Conservation (phyloP, 2,888 invertebrate genomes). For the Nomada ruficornis region DNA sequence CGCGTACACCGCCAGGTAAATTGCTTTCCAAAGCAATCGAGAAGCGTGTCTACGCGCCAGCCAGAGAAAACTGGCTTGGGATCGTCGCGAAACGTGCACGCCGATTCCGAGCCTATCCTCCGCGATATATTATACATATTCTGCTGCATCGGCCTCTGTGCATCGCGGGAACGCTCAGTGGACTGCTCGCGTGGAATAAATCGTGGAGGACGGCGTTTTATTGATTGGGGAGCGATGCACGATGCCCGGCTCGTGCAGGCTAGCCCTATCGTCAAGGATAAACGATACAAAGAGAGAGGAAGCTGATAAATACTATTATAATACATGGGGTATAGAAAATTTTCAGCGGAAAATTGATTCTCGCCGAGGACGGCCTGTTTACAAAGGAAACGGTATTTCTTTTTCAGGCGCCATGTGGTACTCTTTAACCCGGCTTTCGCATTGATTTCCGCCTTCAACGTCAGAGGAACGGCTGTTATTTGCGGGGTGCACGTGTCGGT, state of each 20-base stretch:
- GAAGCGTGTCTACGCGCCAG: constrained; percentile 6
- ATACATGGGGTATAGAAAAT: background rate
- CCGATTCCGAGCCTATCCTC: constrained; percentile 17
- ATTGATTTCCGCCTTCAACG: constrained; percentile 48
- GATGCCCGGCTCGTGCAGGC: background rate
- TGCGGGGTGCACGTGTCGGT: constrained; percentile 11
- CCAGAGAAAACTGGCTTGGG: constrained; percentile 18
- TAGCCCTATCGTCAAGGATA: too few relatives aligned
- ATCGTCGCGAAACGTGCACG: constrained; percentile 7
- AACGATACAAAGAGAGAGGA: too few relatives aligned
- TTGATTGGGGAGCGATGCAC: constrained; percentile 33
- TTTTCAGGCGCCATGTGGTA: constrained; percentile 16
- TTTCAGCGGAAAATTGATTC: too few relatives aligned
- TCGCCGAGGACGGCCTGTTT: background rate
- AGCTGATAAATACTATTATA: too few relatives aligned
- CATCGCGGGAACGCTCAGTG: constrained; percentile 29
- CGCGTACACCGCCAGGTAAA: constrained; percentile 16
- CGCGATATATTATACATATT: constrained; percentile 20
- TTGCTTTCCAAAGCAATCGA: constrained; percentile 43
- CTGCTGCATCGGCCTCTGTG: constrained; percentile 4
- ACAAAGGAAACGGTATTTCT: constrained; percentile 6
- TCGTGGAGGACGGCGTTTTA: constrained; percentile 35
- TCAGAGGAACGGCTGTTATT: constrained; percentile 22
- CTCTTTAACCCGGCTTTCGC: constrained; percentile 15
- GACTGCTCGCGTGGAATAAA: constrained; percentile 33